Percentiles rank a stretch among this genome's conserved stretches.
Conservation (phyloP, 1,140 invertebrate species). For the Cataglyphis hispanica region DNA sequence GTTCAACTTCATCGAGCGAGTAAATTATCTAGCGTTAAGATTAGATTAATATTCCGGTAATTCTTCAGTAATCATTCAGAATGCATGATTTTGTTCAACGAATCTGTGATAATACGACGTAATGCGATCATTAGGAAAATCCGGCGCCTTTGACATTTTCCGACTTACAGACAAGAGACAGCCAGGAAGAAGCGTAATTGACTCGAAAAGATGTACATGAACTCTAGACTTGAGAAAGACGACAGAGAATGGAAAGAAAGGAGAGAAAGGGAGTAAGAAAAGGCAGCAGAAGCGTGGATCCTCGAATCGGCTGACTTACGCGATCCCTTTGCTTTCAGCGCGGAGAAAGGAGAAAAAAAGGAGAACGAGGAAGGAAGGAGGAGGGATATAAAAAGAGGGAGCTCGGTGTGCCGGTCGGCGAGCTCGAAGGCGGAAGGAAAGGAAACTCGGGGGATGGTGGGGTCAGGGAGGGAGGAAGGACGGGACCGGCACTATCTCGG, state of each 20-base stretch:
- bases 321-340: constrained; percentile 71
- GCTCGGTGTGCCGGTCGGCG: constrained; percentile 9
- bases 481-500: constrained; percentile 75
- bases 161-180: constrained; percentile 39
- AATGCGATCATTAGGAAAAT: constrained; percentile 48
- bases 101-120: constrained; percentile 47
- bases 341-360: constrained; percentile 33
- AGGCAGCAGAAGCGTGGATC: constrained; percentile 62
- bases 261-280: constrained; percentile 48
- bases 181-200: constrained; percentile 61
- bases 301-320: constrained; percentile 76
- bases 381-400: constrained; percentile 54
- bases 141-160: constrained; percentile 42
- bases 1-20: constrained; percentile 25
- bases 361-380: constrained; percentile 46
- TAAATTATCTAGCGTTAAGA: constrained; percentile 14
- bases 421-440: constrained; percentile 62
- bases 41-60: constrained; percentile 39
- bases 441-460: constrained; percentile 37
- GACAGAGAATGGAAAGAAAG: constrained; percentile 10
- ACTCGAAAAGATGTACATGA: constrained; percentile 66
- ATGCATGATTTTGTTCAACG: constrained; percentile 43
- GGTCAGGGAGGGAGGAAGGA: neutral
- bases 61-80: constrained; percentile 42
- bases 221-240: neutral